phyloP scores from a whole-genome alignment of 2,113 vertebrate species.

The Poeciliopsis prolifica region DNA sequence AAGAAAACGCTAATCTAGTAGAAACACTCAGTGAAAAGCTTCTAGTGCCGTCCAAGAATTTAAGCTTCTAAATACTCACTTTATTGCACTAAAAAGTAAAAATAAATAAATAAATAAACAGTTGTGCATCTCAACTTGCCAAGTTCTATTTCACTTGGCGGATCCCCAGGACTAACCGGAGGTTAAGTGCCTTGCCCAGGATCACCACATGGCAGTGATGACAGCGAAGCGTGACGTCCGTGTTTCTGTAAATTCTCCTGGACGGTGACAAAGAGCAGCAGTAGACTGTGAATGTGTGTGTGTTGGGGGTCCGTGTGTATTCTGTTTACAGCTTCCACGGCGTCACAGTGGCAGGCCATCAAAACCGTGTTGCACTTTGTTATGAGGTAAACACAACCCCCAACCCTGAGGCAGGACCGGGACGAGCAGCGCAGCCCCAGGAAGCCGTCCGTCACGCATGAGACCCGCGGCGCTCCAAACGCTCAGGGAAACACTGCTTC shows the following conservation, averaged over 20 bases:
- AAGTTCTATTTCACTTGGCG: background rate
- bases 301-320: constrained; percentile 19
- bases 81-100: background rate
- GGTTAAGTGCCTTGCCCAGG: background rate
- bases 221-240: background rate
- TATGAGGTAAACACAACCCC: constrained; percentile 67
- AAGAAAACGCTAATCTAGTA: too few species aligned
- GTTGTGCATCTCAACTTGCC: background rate
- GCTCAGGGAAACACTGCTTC: background rate
- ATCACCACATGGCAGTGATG: background rate
- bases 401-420: constrained; percentile 43
- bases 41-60: background rate
- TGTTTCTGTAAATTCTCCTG: background rate
- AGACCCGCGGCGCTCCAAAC: background rate
- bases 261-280: background rate
- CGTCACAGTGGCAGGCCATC: constrained; percentile 54
- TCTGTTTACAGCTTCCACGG: constrained; percentile 66
- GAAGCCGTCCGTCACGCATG: constrained; percentile 27
- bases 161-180: background rate
- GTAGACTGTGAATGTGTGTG: constrained; percentile 2
- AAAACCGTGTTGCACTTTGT: constrained; percentile 61
- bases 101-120: background rate
- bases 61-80: background rate
- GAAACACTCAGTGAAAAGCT: too few species aligned
- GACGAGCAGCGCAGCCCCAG: constrained; percentile 47